These are phyloP conservation scores for Tympanuchus pallidicinctus DNA, from an alignment of 2,113 vertebrate genomes.

Conservation along the genomic window DNA sequence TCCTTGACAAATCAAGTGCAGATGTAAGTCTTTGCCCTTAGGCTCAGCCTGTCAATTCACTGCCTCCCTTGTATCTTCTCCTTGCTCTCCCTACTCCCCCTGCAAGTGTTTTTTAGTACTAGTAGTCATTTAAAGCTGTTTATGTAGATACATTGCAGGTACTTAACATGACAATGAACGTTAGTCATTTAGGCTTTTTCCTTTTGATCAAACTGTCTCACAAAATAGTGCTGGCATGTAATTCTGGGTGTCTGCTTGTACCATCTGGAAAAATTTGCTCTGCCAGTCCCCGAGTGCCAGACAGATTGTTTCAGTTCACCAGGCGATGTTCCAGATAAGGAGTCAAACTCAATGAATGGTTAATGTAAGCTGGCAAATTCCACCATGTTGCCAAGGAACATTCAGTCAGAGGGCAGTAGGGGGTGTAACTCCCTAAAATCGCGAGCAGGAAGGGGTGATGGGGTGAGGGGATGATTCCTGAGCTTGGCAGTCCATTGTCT, in stretches of 20 bases:
- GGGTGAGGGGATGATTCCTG: neutral
- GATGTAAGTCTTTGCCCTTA: slow-evolving; percentile 75
- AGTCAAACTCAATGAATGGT: slow-evolving; percentile 67
- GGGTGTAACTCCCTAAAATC: slow-evolving; percentile 17
- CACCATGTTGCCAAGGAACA: slow-evolving; percentile 70
- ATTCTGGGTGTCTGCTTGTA: slow-evolving; percentile 50
- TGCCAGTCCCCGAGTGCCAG: slow-evolving; percentile 71
- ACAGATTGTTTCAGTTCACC: slow-evolving; percentile 75
- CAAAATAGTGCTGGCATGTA: slow-evolving; percentile 40
- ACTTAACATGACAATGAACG: slow-evolving; percentile 32
- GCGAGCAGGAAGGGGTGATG: neutral
- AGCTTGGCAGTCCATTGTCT: neutral
- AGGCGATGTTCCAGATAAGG: slow-evolving; percentile 75
- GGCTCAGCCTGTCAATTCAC: slow-evolving; percentile 70
- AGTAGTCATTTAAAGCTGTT: slow-evolving; percentile 67
- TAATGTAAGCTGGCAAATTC: slow-evolving; percentile 76
- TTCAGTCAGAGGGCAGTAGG: slow-evolving; percentile 49
- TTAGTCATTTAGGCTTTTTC: slow-evolving; percentile 13
- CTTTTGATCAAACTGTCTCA: slow-evolving; percentile 34
- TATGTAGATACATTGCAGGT: slow-evolving; percentile 51
- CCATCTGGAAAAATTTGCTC: slow-evolving; percentile 77
- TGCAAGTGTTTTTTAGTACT: neutral
- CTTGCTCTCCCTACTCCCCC: neutral
- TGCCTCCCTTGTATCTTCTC: slow-evolving; percentile 58
- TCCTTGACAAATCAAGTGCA: slow-evolving; percentile 82